Evolutionary conservation across 1,140 invertebrate species (phyloP), one percentile per base, ranked within the genome.

Genomic region (Subanguina moxae): DNA sequence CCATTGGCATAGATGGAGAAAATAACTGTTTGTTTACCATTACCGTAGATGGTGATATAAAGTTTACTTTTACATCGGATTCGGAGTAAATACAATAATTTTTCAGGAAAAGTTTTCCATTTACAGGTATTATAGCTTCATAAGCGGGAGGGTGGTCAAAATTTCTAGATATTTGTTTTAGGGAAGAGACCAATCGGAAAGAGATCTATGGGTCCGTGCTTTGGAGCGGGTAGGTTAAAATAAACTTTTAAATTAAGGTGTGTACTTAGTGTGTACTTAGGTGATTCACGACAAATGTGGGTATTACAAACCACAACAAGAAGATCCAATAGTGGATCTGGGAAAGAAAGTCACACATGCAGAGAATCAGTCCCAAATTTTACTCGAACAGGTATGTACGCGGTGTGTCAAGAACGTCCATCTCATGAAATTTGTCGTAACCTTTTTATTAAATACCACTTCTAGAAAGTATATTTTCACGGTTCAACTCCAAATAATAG

Each of bases 21-120:
- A 95, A 99, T 84, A 93, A 97, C 82, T 93, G 92, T 75, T 97
- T 94, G 9, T 99, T 99, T 85, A 98, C 94, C 17, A 94, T 99
- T 76, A 97, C 94, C 5, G 93, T 95, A 5, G 94, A 98, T 85
- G 90, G 93, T 72, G 11, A 38, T 11, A 3, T 38, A 38, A 3
- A 38, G 32, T 38, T 38, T 38, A 11, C 3, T 38, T 38, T 38
- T 38, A 38, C 32, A 3, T 11, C 11, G 11, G n/a, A n/a, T n/a
- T n/a, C n/a, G n/a, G n/a, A n/a, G n/a, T n/a, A 38, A 38, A 38
- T 11, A 11, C 3, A 38, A 38, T 5, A 38, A 38, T 5, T 3
- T 38, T 38, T 38, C 32, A 38, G 32, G 32, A 38, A 98, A 98
- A 84, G 94, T 93, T 19, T 99, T 98, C 85, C 95, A 99, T 85